Conservation (phyloP, 2,888 invertebrate genomes). For the Acanthococcus lagerstroemiae region DNA sequence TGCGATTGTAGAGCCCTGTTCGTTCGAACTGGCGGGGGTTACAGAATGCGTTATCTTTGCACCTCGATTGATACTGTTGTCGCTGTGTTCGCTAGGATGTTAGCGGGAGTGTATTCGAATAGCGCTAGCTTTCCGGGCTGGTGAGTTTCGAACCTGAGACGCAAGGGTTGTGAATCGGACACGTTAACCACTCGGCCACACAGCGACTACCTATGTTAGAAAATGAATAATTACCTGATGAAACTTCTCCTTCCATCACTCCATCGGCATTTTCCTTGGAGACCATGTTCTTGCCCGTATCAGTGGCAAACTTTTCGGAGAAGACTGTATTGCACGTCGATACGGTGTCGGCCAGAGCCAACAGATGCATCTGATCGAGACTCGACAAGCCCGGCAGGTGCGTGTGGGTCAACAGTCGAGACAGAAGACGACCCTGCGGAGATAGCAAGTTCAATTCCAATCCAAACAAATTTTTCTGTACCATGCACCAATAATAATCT, state of each 20-base stretch:
- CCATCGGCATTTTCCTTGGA: slow-evolving; percentile 51
- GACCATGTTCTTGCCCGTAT: slow-evolving; percentile 55
- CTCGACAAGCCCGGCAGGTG: slow-evolving; percentile 90
- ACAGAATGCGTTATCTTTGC: too few relatives aligned
- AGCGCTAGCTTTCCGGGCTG: background rate
- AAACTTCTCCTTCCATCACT: slow-evolving; percentile 33
- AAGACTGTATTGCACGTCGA: slow-evolving; percentile 83
- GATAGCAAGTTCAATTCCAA: too few relatives aligned
- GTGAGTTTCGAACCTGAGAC: background rate
- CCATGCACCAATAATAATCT: too few relatives aligned
- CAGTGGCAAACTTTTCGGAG: slow-evolving; percentile 67
- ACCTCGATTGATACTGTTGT: too few relatives aligned
- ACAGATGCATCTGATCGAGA: slow-evolving; percentile 96
- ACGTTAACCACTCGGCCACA: too few relatives aligned
- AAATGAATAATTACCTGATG: slow-evolving; percentile 29
- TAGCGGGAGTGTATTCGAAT: too few relatives aligned
- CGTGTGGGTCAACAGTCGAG: slow-evolving; percentile 84
- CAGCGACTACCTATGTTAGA: background rate
- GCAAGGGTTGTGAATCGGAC: too few relatives aligned
- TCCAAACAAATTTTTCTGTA: too few relatives aligned
- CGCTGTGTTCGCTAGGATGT: too few relatives aligned
- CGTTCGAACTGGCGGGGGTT: too few relatives aligned
- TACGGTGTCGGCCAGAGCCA: slow-evolving; percentile 97
- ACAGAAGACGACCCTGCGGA: slow-evolving; percentile 59
- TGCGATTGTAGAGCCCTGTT: too few relatives aligned